Evolutionary conservation across 2,113 vertebrate genomes (phyloP).

Genomic region (Alexandromys fortis): DNA sequence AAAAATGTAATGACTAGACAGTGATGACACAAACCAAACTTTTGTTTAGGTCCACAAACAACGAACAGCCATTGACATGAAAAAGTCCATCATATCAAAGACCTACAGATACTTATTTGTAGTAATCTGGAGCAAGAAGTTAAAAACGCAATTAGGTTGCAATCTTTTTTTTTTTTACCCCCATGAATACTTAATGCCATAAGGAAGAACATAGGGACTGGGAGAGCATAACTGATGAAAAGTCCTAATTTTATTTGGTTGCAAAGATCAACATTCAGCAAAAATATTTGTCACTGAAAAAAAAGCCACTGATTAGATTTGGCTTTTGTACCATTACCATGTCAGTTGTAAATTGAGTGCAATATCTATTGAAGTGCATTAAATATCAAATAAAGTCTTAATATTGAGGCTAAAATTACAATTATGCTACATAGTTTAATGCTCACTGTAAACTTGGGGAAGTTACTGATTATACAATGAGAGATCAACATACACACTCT

Average conservation of each 20-base stretch:
- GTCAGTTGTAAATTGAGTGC: neutral
- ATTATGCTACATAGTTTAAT: neutral
- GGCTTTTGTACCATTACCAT: neutral
- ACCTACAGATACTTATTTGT: neutral
- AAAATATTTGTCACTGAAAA: neutral
- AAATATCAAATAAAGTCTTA: neutral
- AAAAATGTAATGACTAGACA: neutral
- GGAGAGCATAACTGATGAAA: neutral
- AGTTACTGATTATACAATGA: neutral
- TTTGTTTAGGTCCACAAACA: neutral
- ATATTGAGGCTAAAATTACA: neutral
- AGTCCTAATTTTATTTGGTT: neutral
- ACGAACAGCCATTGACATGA: neutral
- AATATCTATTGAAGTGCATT: neutral
- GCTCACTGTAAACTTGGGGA: neutral
- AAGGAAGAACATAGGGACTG: neutral
- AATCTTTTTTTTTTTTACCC: neutral
- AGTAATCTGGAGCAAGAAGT: neutral
- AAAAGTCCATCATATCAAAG: neutral
- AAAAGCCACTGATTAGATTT: neutral
- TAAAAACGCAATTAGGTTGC: neutral
- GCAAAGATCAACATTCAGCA: neutral
- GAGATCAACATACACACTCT: neutral
- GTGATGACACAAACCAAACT: neutral
- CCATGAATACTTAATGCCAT: too few species aligned